Evolutionary conservation across 2,888 invertebrate species (phyloP).

Genomic region (Caenorhabditis sp.): DNA sequence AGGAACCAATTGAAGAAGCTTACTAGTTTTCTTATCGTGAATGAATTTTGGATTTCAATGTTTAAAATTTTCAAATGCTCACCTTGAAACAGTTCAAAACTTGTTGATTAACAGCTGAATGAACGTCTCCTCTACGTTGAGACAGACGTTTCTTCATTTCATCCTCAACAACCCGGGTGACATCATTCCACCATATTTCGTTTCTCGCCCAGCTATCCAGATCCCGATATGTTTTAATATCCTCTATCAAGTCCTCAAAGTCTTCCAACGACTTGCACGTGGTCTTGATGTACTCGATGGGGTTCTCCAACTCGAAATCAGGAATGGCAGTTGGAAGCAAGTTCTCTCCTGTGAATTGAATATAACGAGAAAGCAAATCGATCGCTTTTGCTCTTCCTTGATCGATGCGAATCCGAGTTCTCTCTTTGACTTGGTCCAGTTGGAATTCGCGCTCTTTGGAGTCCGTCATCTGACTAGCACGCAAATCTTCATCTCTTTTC

Average conservation of each 20-base stretch:
- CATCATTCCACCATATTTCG: constrained; percentile 95
- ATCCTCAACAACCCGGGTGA: constrained; percentile 88
- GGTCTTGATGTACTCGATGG: constrained; percentile 94
- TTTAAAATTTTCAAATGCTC: constrained; percentile 9
- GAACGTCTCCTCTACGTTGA: constrained; percentile 87
- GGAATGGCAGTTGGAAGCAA: constrained; percentile 87
- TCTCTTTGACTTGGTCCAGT: constrained; percentile 92
- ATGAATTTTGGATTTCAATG: constrained; percentile 83
- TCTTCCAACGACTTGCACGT: constrained; percentile 89
- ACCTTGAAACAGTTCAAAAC: constrained; percentile 86
- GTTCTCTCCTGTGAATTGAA: constrained; percentile 86
- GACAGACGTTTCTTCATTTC: constrained; percentile 56
- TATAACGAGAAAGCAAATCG: constrained; percentile 92
- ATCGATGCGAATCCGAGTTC: constrained; percentile 93
- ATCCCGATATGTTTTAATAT: constrained; percentile 93
- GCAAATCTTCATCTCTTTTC: constrained; percentile 91
- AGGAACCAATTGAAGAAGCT: neutral
- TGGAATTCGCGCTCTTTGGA: constrained; percentile 98
- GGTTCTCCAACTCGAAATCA: constrained; percentile 98
- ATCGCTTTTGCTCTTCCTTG: constrained; percentile 98
- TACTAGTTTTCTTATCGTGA: no score
- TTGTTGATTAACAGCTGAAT: constrained; percentile 93
- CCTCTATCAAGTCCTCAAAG: constrained; percentile 95
- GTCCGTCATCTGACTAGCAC: constrained; percentile 96
- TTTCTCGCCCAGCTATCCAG: constrained; percentile 91